Base-by-base conservation (phyloP, 2,888 invertebrate genomes). In the Gari tellinella region DNA sequence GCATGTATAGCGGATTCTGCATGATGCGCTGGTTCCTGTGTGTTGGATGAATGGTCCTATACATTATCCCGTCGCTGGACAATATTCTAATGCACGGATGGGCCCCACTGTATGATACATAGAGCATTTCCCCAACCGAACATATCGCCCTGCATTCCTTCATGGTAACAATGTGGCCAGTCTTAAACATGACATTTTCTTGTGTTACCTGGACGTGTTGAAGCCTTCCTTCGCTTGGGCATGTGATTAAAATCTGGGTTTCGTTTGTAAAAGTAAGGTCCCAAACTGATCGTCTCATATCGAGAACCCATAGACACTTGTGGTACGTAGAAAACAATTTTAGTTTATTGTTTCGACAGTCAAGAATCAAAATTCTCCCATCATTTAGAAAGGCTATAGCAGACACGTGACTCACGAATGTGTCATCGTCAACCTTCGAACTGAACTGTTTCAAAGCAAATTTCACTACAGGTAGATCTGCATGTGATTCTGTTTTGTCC, bases 111-210 rank as follows among this genome's bases (percentile, higher is more conserved):
- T 56, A 69, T 10, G 68, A 51, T 15, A 69, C 46, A 26, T 62
- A 69, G 12, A 69, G 17, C 25, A 55, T 62, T 38, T 49, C 62
- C 21, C 43, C 19, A 19, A 57, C 40, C 23, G 21, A 62, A 25
- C 62, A 69, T 19, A 69, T 62, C 12, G 62, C 68, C 7, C 48
- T 55, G 51, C 68, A 69, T 8, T 56, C 68, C 31, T 62, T 62
- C 14, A 62, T 38, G n/a, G 62, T 69, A n/a, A 26, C 37, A 14
- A 69, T 62, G 38, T 40, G 55, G 31, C 68, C 49, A 1, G 67
- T 53, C 26, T 68, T 48, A 23, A 51, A 62, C 17, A 69, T 7
- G n/a, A 57, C 17, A 15, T 57, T 45, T 31, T 57, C 57, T 26
- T 57, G 21, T 12, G 57, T n/a, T 15, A 69, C 21, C 40, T 69